Conservation (phyloP, 2,797 vertebrate species). For the Rhinichthys osculus region DNA sequence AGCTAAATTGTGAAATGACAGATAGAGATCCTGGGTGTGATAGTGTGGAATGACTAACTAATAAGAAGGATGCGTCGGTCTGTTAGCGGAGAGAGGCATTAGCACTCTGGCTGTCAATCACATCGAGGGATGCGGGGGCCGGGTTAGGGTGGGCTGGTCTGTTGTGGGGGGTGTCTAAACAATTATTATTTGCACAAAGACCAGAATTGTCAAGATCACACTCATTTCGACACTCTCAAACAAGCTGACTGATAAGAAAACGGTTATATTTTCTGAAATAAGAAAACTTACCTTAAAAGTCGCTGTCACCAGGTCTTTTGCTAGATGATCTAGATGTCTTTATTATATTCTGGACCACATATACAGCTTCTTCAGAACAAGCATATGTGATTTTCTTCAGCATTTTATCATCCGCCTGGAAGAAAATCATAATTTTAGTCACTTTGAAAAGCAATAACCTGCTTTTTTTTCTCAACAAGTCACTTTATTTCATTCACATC, state of each 20-base stretch:
- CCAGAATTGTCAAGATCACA: constrained; percentile 49
- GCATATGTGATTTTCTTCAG: background rate
- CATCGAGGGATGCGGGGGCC: constrained; percentile 78
- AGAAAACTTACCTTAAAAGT: constrained; percentile 2
- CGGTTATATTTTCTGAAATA: constrained; percentile 5
- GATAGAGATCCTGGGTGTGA: constrained; percentile 87
- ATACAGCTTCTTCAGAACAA: background rate
- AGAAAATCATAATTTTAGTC: background rate
- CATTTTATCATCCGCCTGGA: background rate
- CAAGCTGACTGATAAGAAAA: constrained; percentile 5
- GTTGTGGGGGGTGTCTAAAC: constrained; percentile 40
- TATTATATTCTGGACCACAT: background rate
- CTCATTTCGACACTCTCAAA: constrained; percentile 24
- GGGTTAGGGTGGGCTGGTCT: constrained; percentile 66
- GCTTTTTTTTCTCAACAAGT: background rate
- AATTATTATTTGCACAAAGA: constrained; percentile 63
- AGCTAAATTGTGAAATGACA: constrained; percentile 87
- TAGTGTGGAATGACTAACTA: constrained; percentile 87
- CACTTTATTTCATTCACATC: background rate
- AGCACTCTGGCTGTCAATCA: constrained; percentile 85
- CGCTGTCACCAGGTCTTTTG: background rate
- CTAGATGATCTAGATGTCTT: background rate
- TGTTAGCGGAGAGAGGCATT: constrained; percentile 84
- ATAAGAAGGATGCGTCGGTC: constrained; percentile 85
- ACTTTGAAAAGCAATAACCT: constrained; percentile 2